Percentiles rank a stretch among this genome's conserved stretches.
phyloP scores from a whole-genome alignment of 1,140 invertebrate species.

The Listronotus bonariensis region DNA sequence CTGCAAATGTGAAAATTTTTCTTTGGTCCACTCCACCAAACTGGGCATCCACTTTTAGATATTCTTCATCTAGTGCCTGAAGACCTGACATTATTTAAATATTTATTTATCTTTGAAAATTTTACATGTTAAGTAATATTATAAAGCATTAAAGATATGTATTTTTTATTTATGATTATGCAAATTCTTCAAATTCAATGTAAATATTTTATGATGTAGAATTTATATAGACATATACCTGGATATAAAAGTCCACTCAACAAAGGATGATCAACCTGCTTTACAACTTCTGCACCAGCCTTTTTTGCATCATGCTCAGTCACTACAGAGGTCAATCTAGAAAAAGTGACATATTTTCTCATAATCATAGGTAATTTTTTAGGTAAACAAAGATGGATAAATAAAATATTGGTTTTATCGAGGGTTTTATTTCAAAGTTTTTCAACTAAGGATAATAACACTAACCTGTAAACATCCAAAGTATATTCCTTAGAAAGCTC shows the following conservation, averaged over 20 bases:
- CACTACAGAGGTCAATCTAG: constrained; percentile 59
- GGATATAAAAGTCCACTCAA: constrained; percentile 93
- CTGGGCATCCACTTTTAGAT: constrained; percentile 96
- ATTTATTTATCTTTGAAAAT: not conserved
- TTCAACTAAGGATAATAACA: too few species aligned
- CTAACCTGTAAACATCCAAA: constrained; percentile 88
- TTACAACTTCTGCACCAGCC: not conserved
- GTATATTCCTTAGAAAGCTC: constrained; percentile 75
- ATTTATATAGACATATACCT: too few species aligned
- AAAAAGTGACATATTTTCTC: too few species aligned
- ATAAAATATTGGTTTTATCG: too few species aligned
- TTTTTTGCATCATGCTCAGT: not conserved
- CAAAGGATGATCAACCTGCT: not conserved
- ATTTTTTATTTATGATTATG: too few species aligned
- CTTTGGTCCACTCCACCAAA: constrained; percentile 99
- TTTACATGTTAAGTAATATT: too few species aligned
- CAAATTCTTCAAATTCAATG: too few species aligned
- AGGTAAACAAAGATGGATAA: too few species aligned
- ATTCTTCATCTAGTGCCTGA: constrained; percentile 97
- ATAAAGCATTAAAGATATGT: too few species aligned
- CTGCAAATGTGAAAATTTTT: constrained; percentile 98
- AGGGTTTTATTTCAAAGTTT: too few species aligned
- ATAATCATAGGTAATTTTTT: too few species aligned
- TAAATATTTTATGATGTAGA: too few species aligned
- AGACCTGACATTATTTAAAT: constrained; percentile 64